These are phyloP conservation scores for Auanema sp. DNA, from an alignment of 2,888 invertebrate genomes.

Conservation along the genomic window DNA sequence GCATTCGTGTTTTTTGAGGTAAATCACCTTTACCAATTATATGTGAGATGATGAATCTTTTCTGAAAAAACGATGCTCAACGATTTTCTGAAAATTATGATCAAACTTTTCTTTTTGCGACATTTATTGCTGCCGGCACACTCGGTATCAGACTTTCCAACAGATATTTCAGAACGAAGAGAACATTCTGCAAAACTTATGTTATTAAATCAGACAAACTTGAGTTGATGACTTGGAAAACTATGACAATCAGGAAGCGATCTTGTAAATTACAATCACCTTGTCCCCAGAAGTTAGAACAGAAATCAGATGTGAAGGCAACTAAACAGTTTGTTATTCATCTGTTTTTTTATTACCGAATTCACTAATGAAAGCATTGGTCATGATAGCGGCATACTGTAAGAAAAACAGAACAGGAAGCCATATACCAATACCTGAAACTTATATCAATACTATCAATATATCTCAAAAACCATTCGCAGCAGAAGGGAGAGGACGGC, in stretches of 20 bases:
- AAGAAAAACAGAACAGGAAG: conserved; percentile 66
- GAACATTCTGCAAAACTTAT: conserved; percentile 34
- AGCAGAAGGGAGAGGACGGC: conserved; percentile 64
- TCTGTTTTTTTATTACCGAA: background rate
- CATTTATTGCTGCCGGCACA: conserved; percentile 31
- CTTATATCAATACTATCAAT: background rate
- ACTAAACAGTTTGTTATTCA: conserved; percentile 31
- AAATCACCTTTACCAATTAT: conserved; percentile 43
- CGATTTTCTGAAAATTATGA: background rate
- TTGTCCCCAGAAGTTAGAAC: conserved; percentile 34
- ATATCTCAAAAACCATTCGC: conserved; percentile 23
- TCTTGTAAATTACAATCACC: conserved; percentile 35
- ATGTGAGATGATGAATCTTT: conserved; percentile 36
- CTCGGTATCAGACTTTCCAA: conserved; percentile 42
- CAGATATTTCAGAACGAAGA: conserved; percentile 41
- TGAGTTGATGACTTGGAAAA: conserved; percentile 48
- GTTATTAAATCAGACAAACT: background rate
- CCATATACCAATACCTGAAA: conserved; percentile 66
- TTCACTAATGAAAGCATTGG: conserved; percentile 66
- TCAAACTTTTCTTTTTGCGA: conserved; percentile 36
- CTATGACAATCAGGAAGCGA: conserved; percentile 41
- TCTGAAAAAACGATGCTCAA: conserved; percentile 24
- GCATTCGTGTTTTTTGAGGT: conserved; percentile 21
- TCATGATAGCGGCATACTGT: conserved; percentile 67
- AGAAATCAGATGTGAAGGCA: conserved; percentile 61